Conservation (phyloP, 2,888 invertebrate species). For the Nematopogon swammerdamellus region DNA sequence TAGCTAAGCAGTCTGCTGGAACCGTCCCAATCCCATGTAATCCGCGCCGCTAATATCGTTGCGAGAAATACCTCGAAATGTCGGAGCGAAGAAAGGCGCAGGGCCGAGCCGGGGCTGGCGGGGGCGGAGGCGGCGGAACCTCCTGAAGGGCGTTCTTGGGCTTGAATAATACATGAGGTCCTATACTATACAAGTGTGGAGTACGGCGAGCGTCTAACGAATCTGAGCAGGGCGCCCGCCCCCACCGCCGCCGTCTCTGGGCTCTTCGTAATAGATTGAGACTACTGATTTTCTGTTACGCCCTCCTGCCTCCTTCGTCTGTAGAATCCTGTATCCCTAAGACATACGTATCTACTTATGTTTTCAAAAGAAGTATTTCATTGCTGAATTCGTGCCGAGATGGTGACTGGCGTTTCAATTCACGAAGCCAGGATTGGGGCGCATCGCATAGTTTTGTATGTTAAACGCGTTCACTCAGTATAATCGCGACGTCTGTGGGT, state of each 20-base stretch:
- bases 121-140: neutral
- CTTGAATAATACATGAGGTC: neutral
- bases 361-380: neutral
- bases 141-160: neutral
- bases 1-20: neutral
- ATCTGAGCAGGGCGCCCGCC: neutral
- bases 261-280: neutral
- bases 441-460: too few relatives aligned
- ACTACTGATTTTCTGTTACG: neutral
- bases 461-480: too few relatives aligned
- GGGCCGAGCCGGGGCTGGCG: neutral
- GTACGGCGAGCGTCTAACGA: too few relatives aligned
- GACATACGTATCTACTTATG: neutral
- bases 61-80: neutral
- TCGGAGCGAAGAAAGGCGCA: too few relatives aligned
- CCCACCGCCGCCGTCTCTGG: neutral
- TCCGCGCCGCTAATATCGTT: neutral
- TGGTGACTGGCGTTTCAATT: too few relatives aligned
- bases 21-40: neutral
- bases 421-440: too few relatives aligned
- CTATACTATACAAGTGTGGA: neutral
- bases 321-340: neutral
- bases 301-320: neutral
- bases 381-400: neutral
- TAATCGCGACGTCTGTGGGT: too few relatives aligned